Conservation (phyloP, 2,113 vertebrate species). For the Leiothrix lutea region DNA sequence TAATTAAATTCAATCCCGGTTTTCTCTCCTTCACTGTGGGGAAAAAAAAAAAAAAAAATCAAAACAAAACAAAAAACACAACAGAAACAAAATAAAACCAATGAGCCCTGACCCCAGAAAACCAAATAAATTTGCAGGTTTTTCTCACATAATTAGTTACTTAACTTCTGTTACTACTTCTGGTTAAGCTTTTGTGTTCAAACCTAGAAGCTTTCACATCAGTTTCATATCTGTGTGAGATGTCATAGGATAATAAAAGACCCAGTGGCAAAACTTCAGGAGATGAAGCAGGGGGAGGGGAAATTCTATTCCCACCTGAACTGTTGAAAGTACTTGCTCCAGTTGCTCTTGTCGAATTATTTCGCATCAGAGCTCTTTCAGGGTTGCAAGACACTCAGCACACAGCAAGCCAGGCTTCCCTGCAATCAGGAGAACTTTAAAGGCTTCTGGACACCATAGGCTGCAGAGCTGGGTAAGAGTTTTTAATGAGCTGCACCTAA, state of each 20-base stretch:
- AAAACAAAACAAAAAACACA: not conserved
- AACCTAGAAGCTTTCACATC: not conserved
- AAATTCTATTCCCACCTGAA: not conserved
- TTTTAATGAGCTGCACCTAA: not conserved
- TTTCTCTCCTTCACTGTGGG: not conserved
- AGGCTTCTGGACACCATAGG: not conserved
- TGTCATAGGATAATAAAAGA: not conserved
- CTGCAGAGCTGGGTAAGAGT: not conserved
- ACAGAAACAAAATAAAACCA: not conserved
- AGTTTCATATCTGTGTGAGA: not conserved
- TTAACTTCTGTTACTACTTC: not conserved
- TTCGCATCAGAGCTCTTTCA: not conserved
- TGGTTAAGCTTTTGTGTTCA: conserved; percentile 34
- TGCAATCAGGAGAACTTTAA: not conserved
- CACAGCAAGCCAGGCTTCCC: not conserved
- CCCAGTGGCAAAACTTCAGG: not conserved
- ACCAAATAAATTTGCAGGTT: conserved; percentile 8
- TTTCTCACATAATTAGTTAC: conserved; percentile 38
- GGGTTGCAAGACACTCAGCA: not conserved
- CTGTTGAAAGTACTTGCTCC: not conserved
- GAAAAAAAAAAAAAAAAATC: rapidly evolving
- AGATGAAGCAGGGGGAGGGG: not conserved
- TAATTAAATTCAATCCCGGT: conserved; percentile 59
- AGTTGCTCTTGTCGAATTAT: not conserved
- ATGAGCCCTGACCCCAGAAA: conserved; percentile 2